Conservation (phyloP, 2,113 vertebrate genomes). For the Pseudopipra pipra region DNA sequence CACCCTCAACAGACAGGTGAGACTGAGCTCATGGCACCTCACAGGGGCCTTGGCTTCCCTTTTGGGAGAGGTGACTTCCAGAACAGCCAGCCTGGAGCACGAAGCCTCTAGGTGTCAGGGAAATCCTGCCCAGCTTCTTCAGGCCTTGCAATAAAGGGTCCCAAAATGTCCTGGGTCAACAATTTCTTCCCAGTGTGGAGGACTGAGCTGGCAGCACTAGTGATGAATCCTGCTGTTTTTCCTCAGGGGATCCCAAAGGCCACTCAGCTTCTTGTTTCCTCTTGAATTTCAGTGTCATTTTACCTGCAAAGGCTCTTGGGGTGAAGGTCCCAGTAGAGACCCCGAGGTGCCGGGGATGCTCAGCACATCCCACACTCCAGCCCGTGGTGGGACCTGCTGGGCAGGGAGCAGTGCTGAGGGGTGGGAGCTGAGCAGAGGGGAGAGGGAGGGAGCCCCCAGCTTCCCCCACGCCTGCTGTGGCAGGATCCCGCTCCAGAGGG, state of each 20-base stretch:
- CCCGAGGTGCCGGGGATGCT: neutral
- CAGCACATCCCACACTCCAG: neutral
- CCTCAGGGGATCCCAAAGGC: neutral
- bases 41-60: neutral
- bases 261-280: neutral
- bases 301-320: neutral
- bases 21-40: neutral
- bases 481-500: neutral
- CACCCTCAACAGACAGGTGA: constrained; percentile 95
- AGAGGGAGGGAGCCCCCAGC: neutral
- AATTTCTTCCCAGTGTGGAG: neutral
- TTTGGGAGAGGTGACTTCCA: neutral
- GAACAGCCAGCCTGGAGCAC: neutral
- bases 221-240: neutral
- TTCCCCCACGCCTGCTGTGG: neutral
- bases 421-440: neutral
- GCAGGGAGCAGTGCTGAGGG: neutral
- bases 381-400: neutral
- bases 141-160: neutral
- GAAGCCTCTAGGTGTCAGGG: neutral
- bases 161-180: neutral
- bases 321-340: neutral
- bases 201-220: neutral
- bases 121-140: neutral
- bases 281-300: neutral